Percentiles rank a stretch among this genome's conserved stretches.
Evolutionary conservation across 2,113 vertebrate species (phyloP).

Genomic region (Phasianus colchicus): DNA sequence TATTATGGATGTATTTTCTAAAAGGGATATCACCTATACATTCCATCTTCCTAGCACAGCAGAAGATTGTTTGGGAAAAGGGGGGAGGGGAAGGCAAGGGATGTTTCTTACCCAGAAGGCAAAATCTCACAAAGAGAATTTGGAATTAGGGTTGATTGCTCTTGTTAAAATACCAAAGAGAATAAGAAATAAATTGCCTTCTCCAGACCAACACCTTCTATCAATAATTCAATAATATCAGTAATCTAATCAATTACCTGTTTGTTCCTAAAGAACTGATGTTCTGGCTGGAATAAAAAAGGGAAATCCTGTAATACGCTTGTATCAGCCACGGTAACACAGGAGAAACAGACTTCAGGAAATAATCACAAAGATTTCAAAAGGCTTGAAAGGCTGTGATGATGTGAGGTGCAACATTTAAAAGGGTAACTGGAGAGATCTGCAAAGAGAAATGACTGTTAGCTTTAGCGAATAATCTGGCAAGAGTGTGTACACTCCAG

Average conservation of each 20-base stretch:
- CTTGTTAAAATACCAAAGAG: constrained; percentile 35
- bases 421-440: not conserved
- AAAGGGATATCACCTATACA: constrained; percentile 70
- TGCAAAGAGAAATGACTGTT: not conserved
- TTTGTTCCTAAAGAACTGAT: not conserved
- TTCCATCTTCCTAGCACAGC: constrained; percentile 61
- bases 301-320: not conserved
- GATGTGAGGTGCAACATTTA: not conserved
- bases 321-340: not conserved
- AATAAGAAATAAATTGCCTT: constrained; percentile 6
- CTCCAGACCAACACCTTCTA: not conserved
- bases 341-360: not conserved
- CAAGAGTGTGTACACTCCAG: not conserved
- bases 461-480: not conserved
- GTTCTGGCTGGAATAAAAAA: not conserved
- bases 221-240: not conserved
- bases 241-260: not conserved
- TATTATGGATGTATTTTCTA: constrained; percentile 72
- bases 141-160: constrained; percentile 6
- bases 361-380: not conserved
- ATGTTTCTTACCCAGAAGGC: constrained; percentile 8
- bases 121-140: constrained; percentile 10
- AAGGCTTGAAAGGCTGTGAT: not conserved
- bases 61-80: constrained; percentile 36
- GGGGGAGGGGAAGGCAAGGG: not conserved